Conservation (phyloP, 2,888 invertebrate genomes). For the Ischnus inquisitorius region DNA sequence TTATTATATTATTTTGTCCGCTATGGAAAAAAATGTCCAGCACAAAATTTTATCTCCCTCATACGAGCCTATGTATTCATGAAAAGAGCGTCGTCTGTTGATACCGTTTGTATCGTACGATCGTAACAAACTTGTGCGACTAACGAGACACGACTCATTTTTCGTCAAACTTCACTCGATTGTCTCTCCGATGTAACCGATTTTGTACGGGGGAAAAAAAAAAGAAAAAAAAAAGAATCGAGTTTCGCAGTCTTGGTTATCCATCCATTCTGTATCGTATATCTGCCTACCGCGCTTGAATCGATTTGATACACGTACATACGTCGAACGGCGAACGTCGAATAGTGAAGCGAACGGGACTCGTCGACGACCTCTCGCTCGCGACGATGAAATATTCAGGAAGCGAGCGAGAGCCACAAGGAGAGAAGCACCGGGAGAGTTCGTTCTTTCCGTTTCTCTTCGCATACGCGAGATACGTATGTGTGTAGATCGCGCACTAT, state of each 20-base stretch:
- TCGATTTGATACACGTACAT: conserved; percentile 47
- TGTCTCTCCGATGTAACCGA: conserved; percentile 2
- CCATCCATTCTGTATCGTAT: conserved; percentile 22
- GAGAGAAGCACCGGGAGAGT: conserved; percentile 4
- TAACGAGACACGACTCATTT: not conserved
- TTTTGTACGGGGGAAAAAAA: not conserved
- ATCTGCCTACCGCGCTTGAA: not conserved
- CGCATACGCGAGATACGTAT: conserved; percentile 44
- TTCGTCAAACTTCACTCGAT: not conserved
- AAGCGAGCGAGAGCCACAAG: conserved; percentile 53
- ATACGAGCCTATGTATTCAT: too few species aligned
- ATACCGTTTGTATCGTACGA: too few species aligned
- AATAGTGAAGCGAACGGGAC: conserved; percentile 31
- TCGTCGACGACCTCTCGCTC: conserved; percentile 51
- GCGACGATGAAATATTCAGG: conserved; percentile 66
- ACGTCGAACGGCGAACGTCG: conserved; percentile 13
- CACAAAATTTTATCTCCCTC: too few species aligned
- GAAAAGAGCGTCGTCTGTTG: too few species aligned
- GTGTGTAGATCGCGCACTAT: conserved; percentile 10
- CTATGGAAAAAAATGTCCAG: too few species aligned
- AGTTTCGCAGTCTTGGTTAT: not conserved
- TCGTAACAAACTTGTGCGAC: not conserved
- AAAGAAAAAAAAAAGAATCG: not conserved
- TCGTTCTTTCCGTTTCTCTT: conserved; percentile 33
- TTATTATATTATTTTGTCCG: too few species aligned